These are phyloP conservation scores for Ganaspis sp. DNA, from an alignment of 1,140 invertebrate genomes.

Conservation along the genomic window DNA sequence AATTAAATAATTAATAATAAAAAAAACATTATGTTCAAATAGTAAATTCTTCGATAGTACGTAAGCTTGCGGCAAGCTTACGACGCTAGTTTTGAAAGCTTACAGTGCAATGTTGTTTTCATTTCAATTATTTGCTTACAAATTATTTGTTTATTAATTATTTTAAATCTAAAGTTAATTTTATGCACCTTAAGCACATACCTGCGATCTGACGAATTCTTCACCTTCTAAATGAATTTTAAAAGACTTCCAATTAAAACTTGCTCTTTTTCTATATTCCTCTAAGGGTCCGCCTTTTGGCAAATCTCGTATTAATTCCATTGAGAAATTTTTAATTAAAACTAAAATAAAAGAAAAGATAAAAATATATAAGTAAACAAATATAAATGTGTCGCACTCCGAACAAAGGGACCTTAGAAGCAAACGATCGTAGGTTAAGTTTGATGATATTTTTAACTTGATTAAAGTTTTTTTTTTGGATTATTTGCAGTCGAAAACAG, in stretches of 20 bases:
- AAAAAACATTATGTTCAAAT: neutral
- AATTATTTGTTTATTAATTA: neutral
- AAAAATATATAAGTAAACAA: no score
- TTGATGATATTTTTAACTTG: no score
- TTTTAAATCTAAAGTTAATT: neutral
- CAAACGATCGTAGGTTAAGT: no score
- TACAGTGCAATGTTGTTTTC: no score
- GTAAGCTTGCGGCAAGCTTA: no score
- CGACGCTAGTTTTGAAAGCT: no score
- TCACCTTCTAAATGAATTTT: constrained; percentile 83
- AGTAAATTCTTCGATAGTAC: no score
- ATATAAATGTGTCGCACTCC: no score
- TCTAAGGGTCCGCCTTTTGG: constrained; percentile 82
- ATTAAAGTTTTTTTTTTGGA: no score
- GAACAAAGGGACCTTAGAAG: no score
- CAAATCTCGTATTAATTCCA: constrained; percentile 73
- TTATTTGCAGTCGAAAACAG: no score
- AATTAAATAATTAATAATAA: neutral
- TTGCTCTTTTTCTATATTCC: constrained; percentile 83
- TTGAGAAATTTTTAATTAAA: neutral
- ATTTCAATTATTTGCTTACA: neutral
- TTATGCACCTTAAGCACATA: no score
- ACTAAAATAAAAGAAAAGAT: neutral
- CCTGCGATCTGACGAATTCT: constrained; percentile 77
- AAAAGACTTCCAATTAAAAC: constrained; percentile 89